Evolutionary conservation across 2,797 vertebrate species (phyloP), one percentile per base, ranked within the genome.

Genomic region (Lagodon rhomboides): DNA sequence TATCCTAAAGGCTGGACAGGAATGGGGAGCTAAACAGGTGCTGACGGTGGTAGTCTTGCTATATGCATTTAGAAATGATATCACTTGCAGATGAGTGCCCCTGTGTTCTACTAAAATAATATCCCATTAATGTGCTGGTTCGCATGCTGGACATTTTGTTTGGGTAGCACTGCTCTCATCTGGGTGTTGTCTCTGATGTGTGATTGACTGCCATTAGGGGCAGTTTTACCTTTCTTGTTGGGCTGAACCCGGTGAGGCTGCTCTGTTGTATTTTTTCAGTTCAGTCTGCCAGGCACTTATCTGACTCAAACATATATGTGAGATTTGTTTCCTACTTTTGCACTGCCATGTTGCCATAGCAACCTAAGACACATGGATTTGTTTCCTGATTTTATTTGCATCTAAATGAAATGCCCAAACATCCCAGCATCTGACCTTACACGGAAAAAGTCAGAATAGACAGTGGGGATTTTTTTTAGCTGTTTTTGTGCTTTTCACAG

Each of bases 11-110:
- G n/a, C 47, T 8, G 9, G 12, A 41, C 23, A 65, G 38, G 16
- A 4, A 27, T 82, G 43, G 73, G 38, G 50, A 67, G 15, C 47
- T 69, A 66, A 67, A 81, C 41, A 68, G 49, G 23, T 65, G 18
- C 44, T 78, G 73, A 82, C 76, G 79, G 50, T 30, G 38, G 34
- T 63, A 60, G 49, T 71, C 27, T 68, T 51, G 34, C 17, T 43
- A 60, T 68, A 51, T 60, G 25, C 60, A 77, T 2, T 27, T 17
- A 17, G 10, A 25, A 71, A 70, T 73, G 25, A 17, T 51, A 69
- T 27, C 38, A 63, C n/a, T 51, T 38, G 18, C 34, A 58, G 23
- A 22, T 69, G 61, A 78, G 78, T 78, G 49, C 23, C 22, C 44
- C 50, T 30, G 4, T 68, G 62, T 23, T 50, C 20, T 44, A 15